Evolutionary conservation across 35 echinoderm and acorn worm genomes (phyloP), one percentile per base, ranked within the genome.

Genomic region (Heliocidaris erythrogramma): DNA sequence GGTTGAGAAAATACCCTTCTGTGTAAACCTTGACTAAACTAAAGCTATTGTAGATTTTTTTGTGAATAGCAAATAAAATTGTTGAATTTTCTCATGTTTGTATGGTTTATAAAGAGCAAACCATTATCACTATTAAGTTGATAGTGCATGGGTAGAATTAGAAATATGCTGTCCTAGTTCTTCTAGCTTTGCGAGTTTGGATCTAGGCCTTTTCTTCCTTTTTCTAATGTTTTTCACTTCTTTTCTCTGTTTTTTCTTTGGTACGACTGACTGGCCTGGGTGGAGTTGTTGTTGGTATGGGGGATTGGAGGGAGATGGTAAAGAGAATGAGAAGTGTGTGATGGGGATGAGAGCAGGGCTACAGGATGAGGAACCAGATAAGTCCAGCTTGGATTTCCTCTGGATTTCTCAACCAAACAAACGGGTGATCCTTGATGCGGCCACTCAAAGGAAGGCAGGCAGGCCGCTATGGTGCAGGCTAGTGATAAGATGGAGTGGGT

Each of bases 341-440:
- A 56, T 56, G 52, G 52, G 9, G 52, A 56, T 56, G 21, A 78
- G 21, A 78, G 65, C 31, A 89, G 87, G 47, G 47, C 31, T 42
- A 48, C 16, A 30, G 47, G 87, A 89, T n/a, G 87, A 89, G 32
- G 87, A 89, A 89, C 31, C 31, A 32, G 31, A 48, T 89, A 42
- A 92, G 91, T 92, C 91, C 50, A 59, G 91, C 48, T 59, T 31
- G 50, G 91, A 92, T 92, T 92, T 92, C 91, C 91, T 92, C 48
- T 49, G 91, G 91, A 92, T 92, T 59, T 92, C 91, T 30, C 47
- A 30, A 48, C 91, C 48, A 92, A 92, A 92, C 91, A 92, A 59
- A 48, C 65, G 2, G 14, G n/a, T 30, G 91, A 92, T 59, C 91
- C 48, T 30, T 48, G 32, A 48, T 32, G 91, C 91, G 91, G 91